Base-by-base conservation (phyloP, 2,113 vertebrate genomes). In the Pelodiscus sinensis region DNA sequence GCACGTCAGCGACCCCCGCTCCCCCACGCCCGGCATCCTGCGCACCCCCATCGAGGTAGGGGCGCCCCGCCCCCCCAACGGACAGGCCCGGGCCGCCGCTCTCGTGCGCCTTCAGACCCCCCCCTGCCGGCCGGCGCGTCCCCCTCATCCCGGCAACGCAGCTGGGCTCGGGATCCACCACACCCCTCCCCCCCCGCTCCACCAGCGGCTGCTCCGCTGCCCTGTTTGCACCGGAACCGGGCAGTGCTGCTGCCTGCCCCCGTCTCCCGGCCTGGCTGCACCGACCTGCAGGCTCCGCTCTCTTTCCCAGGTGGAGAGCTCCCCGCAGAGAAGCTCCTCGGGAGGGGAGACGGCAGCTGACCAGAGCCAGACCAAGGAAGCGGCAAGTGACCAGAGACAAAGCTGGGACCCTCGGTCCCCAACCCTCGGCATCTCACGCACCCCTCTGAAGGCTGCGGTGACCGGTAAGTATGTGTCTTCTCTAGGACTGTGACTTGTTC, bases 341-440 rank as follows among this genome's bases (percentile, higher is more conserved):
- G 86, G 92, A 57, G 87, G 89, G 1, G 38, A 3, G 35, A 51
- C 13, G 10, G 12, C 2, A 4, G 77, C 27, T 4, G 84, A 8
- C 13, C 75, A 86, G 2, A 31, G 82, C n/a, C 94, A 92, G 57
- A 2, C 44, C 44, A 44, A 44, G 6, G 44, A 44, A 44, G 44
- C 44, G 12, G 12, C 2, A 4, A 75, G 27, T 4, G 84, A 8
- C 13, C 75, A 86, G 2, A 31, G 44, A 44, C 44, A 44, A 44
- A 95, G 94, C 4, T 54, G 87, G 11, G 99, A 99, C 95, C 99
- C 99, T 0, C 98, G 99, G 2, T 99, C 99, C 2, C 99, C 99
- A 10, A 98, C 99, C 0, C 90, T 97, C 25, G 99, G 98, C 2
- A 97, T 99, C 44, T 91, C 86, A 10, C 98, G 99, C 78, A 99